Percentiles rank a stretch among this genome's conserved stretches.
These are phyloP conservation scores for Xestia c-nigrum DNA, from an alignment of 2,888 invertebrate species.

Conservation along the genomic window DNA sequence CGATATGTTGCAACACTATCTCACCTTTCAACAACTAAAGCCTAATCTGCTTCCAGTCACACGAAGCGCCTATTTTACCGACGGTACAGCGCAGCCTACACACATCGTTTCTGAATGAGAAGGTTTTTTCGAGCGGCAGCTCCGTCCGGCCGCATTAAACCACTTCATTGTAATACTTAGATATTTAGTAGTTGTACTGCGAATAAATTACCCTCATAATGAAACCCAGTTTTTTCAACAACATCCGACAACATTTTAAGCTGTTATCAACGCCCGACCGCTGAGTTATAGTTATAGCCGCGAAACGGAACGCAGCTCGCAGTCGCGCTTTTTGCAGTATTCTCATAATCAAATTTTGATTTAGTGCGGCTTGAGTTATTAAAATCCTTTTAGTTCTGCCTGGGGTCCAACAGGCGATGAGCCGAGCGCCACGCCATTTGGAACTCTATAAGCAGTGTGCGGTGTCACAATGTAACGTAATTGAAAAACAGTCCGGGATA, in stretches of 20 bases:
- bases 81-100: slow-evolving; percentile 66
- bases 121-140: slow-evolving; percentile 72
- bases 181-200: slow-evolving; percentile 81
- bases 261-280: slow-evolving; percentile 77
- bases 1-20: neutral
- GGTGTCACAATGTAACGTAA: slow-evolving; percentile 78
- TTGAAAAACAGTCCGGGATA: slow-evolving; percentile 70
- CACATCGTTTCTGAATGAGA: slow-evolving; percentile 75
- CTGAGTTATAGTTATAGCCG: slow-evolving; percentile 82
- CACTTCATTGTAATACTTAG: slow-evolving; percentile 85
- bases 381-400: slow-evolving; percentile 80
- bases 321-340: slow-evolving; percentile 77
- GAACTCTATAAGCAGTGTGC: slow-evolving; percentile 62
- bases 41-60: neutral
- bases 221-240: slow-evolving; percentile 78
- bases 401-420: slow-evolving; percentile 38
- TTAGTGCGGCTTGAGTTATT: slow-evolving; percentile 81
- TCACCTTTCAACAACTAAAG: neutral
- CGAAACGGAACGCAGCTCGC: slow-evolving; percentile 49
- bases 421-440: slow-evolving; percentile 63
- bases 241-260: slow-evolving; percentile 80
- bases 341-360: slow-evolving; percentile 87
- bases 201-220: slow-evolving; percentile 81
- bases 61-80: slow-evolving; percentile 3
- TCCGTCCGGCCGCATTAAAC: slow-evolving; percentile 75